Base-by-base conservation (phyloP, 2,888 invertebrate genomes). In the Drosophila setosimentum region DNA sequence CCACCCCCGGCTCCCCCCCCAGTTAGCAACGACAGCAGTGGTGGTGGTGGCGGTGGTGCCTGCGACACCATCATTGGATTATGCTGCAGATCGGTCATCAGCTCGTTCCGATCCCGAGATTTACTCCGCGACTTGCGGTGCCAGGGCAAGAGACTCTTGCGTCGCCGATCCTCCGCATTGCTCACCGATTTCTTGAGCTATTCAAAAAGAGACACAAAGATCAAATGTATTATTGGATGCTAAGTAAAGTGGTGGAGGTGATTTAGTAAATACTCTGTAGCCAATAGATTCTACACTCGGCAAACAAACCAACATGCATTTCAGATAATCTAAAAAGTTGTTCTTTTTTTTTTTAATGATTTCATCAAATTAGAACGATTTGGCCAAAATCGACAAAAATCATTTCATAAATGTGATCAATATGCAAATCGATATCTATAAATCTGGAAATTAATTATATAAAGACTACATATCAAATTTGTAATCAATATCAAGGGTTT, bases 81-180 rank as follows among this genome's bases (percentile, higher is more conserved):
- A 6, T 69, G 69, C 30, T 80, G 86, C 24, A 83, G 42, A 60
- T 87, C 87, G 16, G 85, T 65, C 67, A 87, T 80, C 21, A 87
- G 30, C 57, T 93, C 93, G 11, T 89, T 92, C 45, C 94, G 92
- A 89, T 95, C 95, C 32, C 96, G 94, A 35, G 96, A 96, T 73
- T 95, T 95, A 60, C 97, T 94, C 55, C 97, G 94, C 68, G 96
- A 95, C 91, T 96, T 96, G 69, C 96, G 94, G 83, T 96, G 95
- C 98, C 98, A 98, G 1, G 98, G 98, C 63, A 98, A 94, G 48
- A 99, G 94, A 0, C 98, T 98, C 91, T 98, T 97, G 62, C 98
- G 95, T n/a, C 98, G 95, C 18, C 97, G 95, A 92, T 98, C 98
- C 80, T 98, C 98, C 0, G 96, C 97, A 92, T 97, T 97, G 85